Conservation (phyloP, 1,140 invertebrate genomes). For the Cylas formicarius region DNA sequence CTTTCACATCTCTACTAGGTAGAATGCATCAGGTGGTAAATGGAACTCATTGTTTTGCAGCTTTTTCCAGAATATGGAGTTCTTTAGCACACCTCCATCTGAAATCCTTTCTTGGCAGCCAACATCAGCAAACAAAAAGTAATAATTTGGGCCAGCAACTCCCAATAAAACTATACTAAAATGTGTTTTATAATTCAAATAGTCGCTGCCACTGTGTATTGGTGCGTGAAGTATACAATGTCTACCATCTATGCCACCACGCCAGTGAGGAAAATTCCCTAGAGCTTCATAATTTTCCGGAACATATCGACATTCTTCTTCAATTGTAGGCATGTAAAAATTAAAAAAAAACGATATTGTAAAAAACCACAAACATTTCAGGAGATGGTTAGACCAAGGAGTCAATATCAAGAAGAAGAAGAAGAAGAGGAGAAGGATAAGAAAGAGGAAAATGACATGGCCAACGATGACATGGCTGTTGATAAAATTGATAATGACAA, state of each 20-base stretch:
- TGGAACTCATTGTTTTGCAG: slow-evolving; percentile 24
- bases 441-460: too few species aligned
- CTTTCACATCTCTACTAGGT: slow-evolving; percentile 15
- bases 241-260: not conserved
- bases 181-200: slow-evolving; percentile 6
- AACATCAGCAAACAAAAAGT: too few species aligned
- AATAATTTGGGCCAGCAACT: not conserved
- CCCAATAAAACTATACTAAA: slow-evolving; percentile 8
- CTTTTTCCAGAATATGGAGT: slow-evolving; percentile 20
- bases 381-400: slow-evolving; percentile 2
- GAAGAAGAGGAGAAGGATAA: too few species aligned
- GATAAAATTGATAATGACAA: too few species aligned
- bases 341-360: slow-evolving; percentile 6
- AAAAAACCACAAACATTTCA: slow-evolving; percentile 4
- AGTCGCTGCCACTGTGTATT: slow-evolving; percentile 6
- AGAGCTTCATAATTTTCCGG: slow-evolving; percentile 1
- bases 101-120: slow-evolving; percentile 22
- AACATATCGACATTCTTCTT: slow-evolving; percentile 4
- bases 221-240: slow-evolving; percentile 6
- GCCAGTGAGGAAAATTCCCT: not conserved
- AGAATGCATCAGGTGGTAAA: slow-evolving; percentile 27
- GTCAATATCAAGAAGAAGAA: too few species aligned
- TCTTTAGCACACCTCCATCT: slow-evolving; percentile 29
- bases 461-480: too few species aligned
- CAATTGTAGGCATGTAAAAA: too few species aligned